These are phyloP conservation scores for Mesoclemmys tuberculata DNA, from an alignment of 2,113 vertebrate species.

Conservation along the genomic window DNA sequence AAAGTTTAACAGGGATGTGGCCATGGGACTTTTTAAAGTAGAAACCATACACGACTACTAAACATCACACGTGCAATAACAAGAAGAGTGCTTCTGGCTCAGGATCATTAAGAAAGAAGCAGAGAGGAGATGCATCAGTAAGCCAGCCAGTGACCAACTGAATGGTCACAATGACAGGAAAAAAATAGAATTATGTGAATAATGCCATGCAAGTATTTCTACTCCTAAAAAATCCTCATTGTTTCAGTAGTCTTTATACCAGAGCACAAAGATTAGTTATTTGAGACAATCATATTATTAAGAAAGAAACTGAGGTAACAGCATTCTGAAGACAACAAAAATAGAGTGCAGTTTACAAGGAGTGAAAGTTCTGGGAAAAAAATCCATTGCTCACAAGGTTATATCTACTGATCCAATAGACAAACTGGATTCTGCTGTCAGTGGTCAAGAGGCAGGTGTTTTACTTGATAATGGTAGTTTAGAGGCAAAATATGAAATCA, in stretches of 20 bases:
- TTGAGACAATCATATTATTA: neutral
- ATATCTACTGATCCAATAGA: neutral
- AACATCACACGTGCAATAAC: neutral
- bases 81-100: neutral
- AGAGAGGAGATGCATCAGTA: neutral
- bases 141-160: neutral
- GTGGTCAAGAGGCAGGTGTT: conserved; percentile 25
- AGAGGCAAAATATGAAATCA: neutral
- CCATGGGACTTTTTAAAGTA: neutral
- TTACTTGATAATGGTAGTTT: neutral
- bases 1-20: neutral
- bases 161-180: neutral
- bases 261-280: neutral
- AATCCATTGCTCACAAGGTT: conserved; percentile 25
- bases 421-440: conserved; percentile 25
- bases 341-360: neutral
- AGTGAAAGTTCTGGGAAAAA: neutral
- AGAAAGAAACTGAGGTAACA: neutral
- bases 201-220: neutral
- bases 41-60: neutral
- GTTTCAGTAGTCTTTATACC: neutral
- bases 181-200: neutral
- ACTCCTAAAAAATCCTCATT: neutral
- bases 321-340: neutral
- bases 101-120: neutral